Base-by-base conservation (phyloP, 2,113 vertebrate genomes). In the Engystomops pustulosus region DNA sequence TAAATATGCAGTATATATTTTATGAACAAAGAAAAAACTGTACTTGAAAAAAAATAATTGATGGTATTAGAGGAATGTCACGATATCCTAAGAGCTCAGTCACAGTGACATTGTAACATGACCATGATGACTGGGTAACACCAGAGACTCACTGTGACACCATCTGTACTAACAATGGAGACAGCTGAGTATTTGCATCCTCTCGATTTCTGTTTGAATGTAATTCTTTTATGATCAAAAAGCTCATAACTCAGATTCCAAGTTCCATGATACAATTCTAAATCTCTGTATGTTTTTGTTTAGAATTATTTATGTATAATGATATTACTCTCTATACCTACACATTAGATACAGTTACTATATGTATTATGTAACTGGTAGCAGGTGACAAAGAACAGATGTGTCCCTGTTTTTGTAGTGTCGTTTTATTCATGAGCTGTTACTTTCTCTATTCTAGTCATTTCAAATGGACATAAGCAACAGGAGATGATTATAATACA, bases 181-280 rank as follows among this genome's bases (percentile, higher is more conserved):
- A 84, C 82, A 84, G 82, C 82, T 84, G 82, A 84, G 82, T 78
- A 84, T 84, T 76, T 45, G 53, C 34, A 84, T 55, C 72, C 62
- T 55, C 45, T 49, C 82, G 9, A 12, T 78, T 84, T 84, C 47
- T 78, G 45, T 84, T 84, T 78, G 58, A 84, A 55, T 77, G 82
- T 78, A 78, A 84, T 55, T 69, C 82, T 41, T 53, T 69, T 78
- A 78, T 55, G 62, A 78, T 78, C 81, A 76, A 67, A 83, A 77
- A 45, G 81, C 23, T 25, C 81, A 77, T 81, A 65, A 11, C 60
- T 84, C 71, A 84, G 65, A 84, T 84, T 53, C 62, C 55, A 68
- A 44, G 32, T 36, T 65, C 18, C 30, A 53, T 7, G 36, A 18
- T 20, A 27, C 20, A 25, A 41, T 68, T 83, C 7, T 18, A 75